A percentile compares a stretch with the other conserved stretches of the same genome.
Conservation (phyloP, 2,113 vertebrate species). For the Motacilla alba region DNA sequence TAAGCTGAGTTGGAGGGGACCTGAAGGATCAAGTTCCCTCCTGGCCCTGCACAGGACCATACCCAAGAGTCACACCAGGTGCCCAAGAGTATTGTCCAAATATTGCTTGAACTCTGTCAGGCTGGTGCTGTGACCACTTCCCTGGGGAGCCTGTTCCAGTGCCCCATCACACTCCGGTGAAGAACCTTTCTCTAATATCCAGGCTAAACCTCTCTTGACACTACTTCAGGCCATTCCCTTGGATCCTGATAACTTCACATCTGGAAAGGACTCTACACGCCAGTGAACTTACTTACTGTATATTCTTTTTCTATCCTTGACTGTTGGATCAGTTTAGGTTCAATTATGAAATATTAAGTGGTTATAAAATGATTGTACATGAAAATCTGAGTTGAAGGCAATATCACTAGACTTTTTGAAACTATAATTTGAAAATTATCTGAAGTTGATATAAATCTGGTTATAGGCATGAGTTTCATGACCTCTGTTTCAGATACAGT, state of each 20-base stretch:
- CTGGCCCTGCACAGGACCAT: neutral
- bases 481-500: neutral
- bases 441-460: neutral
- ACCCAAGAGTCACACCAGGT: neutral
- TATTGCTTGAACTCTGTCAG: neutral
- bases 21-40: neutral
- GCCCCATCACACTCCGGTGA: neutral
- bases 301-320: neutral
- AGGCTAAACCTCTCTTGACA: neutral
- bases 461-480: neutral
- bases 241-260: neutral
- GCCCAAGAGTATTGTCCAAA: neutral
- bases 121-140: neutral
- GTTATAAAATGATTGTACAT: neutral
- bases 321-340: neutral
- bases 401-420: neutral
- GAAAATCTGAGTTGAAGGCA: neutral
- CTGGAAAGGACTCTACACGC: neutral
- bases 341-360: neutral
- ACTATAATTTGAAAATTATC: neutral
- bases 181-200: neutral
- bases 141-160: neutral
- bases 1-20: neutral
- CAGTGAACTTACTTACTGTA: neutral
- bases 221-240: neutral